Evolutionary conservation across 2,888 invertebrate genomes (phyloP), one percentile per base, ranked within the genome.

Genomic region (Spatulosminthurus flaviceps): DNA sequence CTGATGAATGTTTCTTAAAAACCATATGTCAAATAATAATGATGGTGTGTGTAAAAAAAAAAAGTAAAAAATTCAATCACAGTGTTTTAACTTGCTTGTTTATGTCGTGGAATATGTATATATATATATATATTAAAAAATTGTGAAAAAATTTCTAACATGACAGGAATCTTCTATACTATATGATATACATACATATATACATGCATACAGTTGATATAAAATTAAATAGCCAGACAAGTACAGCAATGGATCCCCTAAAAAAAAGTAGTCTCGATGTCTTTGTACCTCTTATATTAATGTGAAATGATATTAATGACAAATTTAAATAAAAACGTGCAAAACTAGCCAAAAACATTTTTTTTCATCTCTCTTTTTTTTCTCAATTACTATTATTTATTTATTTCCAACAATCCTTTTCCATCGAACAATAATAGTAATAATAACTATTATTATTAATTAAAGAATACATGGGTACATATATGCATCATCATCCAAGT

Each of bases 271-370:
- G 75, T 79, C 78, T 82, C 78, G 71, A 77, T 80, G 82, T 82
- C 79, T 82, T 82, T 81, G 81, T 82, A 82, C 82, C 82, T 82
- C 80, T 80, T 82, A 79, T 71, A 79, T 80, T 81, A 78, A 81
- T 82, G 82, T 82, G 77, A 78, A 78, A 82, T 77, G 79, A 83
- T 81, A 80, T 73, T 81, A 81, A 41, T 29, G 34, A 74, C 51
- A 75, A 81, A 66, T 83, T 83, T 81, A 79, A 83, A 83, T 81
- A 83, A 83, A 81, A 83, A 42, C 29, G 69, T 77, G 77, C 51
- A 77, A 77, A 70, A 60, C 70, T 77, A 77, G 29, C 21, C 21
- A 34, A 21, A 72, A 67, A 28, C 0, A 16, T 67, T 19, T 2
- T 51, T 5, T 51, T 16, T 5, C 1, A 13, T 24, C 66, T 66